These are phyloP conservation scores for Brachionus rotundiformis DNA, from an alignment of 1,140 invertebrate species.

Conservation along the genomic window DNA sequence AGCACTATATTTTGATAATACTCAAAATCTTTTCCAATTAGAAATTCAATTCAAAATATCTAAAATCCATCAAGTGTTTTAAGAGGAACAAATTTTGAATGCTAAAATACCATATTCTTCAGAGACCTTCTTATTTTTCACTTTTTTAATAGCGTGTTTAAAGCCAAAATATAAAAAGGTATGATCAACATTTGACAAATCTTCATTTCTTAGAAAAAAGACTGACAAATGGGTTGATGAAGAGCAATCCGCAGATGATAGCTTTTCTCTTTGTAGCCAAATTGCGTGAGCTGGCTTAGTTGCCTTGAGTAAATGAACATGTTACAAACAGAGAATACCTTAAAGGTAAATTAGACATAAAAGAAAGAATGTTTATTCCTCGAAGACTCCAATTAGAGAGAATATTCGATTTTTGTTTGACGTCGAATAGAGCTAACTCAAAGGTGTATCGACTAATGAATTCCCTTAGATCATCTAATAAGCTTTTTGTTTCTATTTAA, in stretches of 20 bases:
- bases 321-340: neutral
- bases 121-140: neutral
- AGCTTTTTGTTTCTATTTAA: slow-evolving; percentile 24
- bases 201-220: neutral
- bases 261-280: neutral
- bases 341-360: neutral
- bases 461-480: slow-evolving; percentile 28
- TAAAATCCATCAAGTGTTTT: slow-evolving; percentile 30
- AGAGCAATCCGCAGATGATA: neutral
- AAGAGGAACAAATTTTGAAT: neutral
- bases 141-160: neutral
- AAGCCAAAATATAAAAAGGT: neutral
- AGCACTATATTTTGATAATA: slow-evolving; percentile 25
- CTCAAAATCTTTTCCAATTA: neutral
- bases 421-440: neutral
- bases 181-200: slow-evolving; percentile 2
- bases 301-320: slow-evolving; percentile 1
- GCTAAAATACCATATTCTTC: neutral
- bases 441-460: slow-evolving; percentile 33
- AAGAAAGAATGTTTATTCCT: slow-evolving; percentile 41
- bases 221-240: neutral
- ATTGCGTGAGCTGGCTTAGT: neutral
- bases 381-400: neutral
- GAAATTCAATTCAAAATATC: neutral
- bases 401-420: neutral